Percentiles rank a stretch among this genome's conserved stretches.
Evolutionary conservation across 2,888 invertebrate genomes (phyloP).

Genomic region (Volucella inanis): DNA sequence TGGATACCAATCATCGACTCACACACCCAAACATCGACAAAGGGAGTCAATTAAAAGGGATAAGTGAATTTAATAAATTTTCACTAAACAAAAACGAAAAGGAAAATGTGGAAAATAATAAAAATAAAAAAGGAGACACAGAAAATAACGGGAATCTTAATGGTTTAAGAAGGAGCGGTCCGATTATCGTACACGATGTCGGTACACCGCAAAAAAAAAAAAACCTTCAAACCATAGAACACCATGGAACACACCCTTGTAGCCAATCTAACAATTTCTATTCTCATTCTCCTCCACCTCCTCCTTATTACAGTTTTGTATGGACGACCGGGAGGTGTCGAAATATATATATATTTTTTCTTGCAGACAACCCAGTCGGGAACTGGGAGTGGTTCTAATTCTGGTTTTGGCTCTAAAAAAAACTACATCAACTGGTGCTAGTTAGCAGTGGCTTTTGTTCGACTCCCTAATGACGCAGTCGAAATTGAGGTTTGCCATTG

Average conservation of each 20-base stretch:
- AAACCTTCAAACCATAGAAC: no score
- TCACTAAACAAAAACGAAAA: neutral
- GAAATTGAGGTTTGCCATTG: constrained; percentile 66
- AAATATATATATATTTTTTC: no score
- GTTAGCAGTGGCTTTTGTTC: constrained; percentile 33
- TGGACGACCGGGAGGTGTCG: no score
- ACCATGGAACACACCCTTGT: constrained; percentile 36
- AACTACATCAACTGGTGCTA: constrained; percentile 6
- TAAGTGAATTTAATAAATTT: constrained; percentile 68
- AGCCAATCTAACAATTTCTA: constrained; percentile 42
- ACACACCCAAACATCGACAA: constrained; percentile 3
- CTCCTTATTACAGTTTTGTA: no score
- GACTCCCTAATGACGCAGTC: constrained; percentile 60
- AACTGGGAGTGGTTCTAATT: constrained; percentile 35
- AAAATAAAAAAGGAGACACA: constrained; percentile 4
- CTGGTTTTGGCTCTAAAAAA: no score
- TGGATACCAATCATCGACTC: constrained; percentile 14
- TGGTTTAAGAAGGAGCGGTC: constrained; percentile 51
- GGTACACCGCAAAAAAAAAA: neutral
- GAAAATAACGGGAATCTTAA: constrained; percentile 23
- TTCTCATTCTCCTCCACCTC: no score
- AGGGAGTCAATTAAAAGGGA: constrained; percentile 58
- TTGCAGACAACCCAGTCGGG: constrained; percentile 20
- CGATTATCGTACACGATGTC: constrained; percentile 1
- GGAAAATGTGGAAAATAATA: no score